phyloP scores from a whole-genome alignment of 2,113 vertebrate species.

The Hydrolagus affinis region DNA sequence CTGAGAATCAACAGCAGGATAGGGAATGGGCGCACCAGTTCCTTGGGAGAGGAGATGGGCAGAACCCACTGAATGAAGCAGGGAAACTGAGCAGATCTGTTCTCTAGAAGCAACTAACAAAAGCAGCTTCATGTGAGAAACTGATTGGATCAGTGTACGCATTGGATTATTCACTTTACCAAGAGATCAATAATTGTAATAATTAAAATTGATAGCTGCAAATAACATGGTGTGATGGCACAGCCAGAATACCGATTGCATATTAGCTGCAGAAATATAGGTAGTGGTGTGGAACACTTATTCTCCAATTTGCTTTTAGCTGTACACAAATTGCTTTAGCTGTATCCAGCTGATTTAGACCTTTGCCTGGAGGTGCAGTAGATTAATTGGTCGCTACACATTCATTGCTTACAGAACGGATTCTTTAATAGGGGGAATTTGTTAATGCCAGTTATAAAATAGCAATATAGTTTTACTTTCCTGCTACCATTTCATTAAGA shows the following conservation, averaged over 20 bases:
- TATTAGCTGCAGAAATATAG: conserved; percentile 68
- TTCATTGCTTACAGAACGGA: conserved; percentile 76
- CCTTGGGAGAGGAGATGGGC: not conserved
- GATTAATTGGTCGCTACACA: conserved; percentile 72
- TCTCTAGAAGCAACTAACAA: conserved; percentile 7
- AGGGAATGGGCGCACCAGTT: no score
- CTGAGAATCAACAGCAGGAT: not conserved
- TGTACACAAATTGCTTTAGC: conserved; percentile 75
- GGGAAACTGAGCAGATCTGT: not conserved
- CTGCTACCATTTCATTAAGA: conserved; percentile 50
- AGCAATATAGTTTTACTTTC: conserved; percentile 60
- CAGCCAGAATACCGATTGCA: conserved; percentile 69
- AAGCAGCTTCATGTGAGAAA: not conserved
- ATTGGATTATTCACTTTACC: conserved; percentile 66
- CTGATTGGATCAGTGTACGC: conserved; percentile 42
- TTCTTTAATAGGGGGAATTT: conserved; percentile 71
- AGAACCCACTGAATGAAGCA: not conserved
- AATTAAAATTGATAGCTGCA: conserved; percentile 79
- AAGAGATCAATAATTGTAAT: conserved; percentile 75
- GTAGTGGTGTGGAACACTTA: conserved; percentile 65
- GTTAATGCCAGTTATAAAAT: conserved; percentile 76
- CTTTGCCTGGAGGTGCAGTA: conserved; percentile 69
- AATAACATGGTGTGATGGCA: conserved; percentile 63
- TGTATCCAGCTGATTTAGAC: conserved; percentile 76
- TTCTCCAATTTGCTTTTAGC: conserved; percentile 78